Evolutionary conservation across 2,113 vertebrate genomes (phyloP), one percentile per base, ranked within the genome.

Genomic region (Neogobius melanostomus): DNA sequence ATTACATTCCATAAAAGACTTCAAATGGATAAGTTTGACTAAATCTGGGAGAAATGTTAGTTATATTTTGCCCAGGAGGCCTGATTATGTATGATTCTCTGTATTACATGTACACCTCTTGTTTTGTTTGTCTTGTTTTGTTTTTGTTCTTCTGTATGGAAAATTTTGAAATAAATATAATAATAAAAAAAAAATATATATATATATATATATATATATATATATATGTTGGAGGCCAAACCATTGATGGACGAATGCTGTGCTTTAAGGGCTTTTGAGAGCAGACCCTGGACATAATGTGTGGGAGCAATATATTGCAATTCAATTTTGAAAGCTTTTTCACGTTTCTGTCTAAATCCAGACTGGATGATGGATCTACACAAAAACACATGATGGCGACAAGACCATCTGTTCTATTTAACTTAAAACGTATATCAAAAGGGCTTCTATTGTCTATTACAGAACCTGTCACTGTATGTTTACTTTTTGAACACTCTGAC

Each of bases 301-400:
- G 82, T 87, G 76, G 82, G 82, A 85, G 74, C 77, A 83, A 75
- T 74, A 21, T 57, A 5, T 45, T 60, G 62, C 17, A 47, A 43
- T 73, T 70, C 49, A 46, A 66, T 68, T 65, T 68, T 76, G 51
- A 82, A 76, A 47, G 74, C 50, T 50, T 70, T 87, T 76, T 72
- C 70, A 63, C 75, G 45, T 81, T 69, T 47, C 54, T 47, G 69
- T 46, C 76, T 15, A 44, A 65, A 15, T 16, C 44, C 56, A 0
- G 56, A 51, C 46, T 50, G 11, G 56, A 71, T 66, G 51, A 71
- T 0, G 0, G 11, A 21, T 44, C 66, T 15, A 51, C 14, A 44
- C 8, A 12, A 73, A 50, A 50, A 15, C 49, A 50, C 11, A 6
- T 11, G 11, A 50, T 15, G 15, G 49, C 6, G 0, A 14, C 4